Conservation (phyloP, 92 coral and sea anemone species). For the Zoanthus sociatus region DNA sequence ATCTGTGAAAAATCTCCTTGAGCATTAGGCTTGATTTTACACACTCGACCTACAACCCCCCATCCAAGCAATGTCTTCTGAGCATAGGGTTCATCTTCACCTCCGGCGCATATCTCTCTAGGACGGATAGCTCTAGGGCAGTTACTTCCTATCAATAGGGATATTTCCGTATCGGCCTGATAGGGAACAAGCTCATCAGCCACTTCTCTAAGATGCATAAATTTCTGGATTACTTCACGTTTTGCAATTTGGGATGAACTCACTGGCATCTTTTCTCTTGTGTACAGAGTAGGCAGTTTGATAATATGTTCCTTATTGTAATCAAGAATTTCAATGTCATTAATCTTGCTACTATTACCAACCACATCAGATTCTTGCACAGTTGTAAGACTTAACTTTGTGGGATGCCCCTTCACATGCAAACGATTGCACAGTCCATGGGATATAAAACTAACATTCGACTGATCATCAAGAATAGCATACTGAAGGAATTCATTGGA, state of each 20-base stretch:
- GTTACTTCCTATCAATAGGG: too few species aligned
- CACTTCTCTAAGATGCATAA: constrained; percentile 11
- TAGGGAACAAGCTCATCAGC: not conserved
- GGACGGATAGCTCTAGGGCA: not conserved
- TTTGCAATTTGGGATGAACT: not conserved
- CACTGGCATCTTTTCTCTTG: constrained; percentile 13
- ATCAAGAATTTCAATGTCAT: constrained; percentile 1
- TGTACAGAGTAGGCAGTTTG: constrained; percentile 20
- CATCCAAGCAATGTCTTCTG: constrained; percentile 30
- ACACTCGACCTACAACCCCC: constrained; percentile 16
- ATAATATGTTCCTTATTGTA: constrained; percentile 10
- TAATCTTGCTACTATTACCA: not conserved
- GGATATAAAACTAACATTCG: not conserved
- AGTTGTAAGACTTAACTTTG: not conserved
- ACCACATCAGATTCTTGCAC: constrained; percentile 24
- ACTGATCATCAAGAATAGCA: not conserved
- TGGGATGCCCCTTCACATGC: not conserved
- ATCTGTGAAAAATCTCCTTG: not conserved
- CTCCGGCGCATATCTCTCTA: constrained; percentile 4
- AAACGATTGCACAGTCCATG: not conserved
- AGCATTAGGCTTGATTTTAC: constrained; percentile 1
- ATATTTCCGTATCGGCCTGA: too few species aligned
- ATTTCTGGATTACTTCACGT: constrained; percentile 1
- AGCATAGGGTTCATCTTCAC: constrained; percentile 15
- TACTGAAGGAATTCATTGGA: not conserved